Evolutionary conservation across 2,113 vertebrate species (phyloP).

Genomic region (Paramisgurnus dabryanus): DNA sequence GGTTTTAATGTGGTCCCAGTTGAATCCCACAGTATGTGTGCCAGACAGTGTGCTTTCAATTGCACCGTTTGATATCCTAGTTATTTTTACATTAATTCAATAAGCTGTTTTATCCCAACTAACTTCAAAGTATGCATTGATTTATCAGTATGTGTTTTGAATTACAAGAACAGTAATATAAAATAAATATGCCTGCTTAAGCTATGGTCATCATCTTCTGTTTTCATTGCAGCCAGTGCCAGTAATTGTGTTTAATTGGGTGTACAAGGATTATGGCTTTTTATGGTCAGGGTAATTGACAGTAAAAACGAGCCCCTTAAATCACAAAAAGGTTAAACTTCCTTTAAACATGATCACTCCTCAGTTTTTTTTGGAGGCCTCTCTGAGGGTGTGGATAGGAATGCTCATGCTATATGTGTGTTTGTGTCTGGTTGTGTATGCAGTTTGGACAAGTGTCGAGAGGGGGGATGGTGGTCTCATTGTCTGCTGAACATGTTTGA

Average conservation of each 20-base stretch:
- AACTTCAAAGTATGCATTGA: too few relatives aligned
- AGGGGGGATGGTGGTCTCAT: constrained; percentile 51
- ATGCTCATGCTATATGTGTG: constrained; percentile 54
- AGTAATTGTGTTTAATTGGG: background rate
- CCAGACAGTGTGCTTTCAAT: too few relatives aligned
- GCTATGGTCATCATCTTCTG: background rate
- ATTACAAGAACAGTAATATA: too few relatives aligned
- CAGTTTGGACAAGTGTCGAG: constrained; percentile 45
- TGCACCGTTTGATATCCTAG: background rate
- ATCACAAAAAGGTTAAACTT: background rate
- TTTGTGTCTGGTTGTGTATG: constrained; percentile 55
- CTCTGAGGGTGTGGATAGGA: constrained; percentile 49
- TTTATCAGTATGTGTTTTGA: too few relatives aligned
- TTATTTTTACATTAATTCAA: background rate
- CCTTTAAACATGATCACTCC: constrained; percentile 46
- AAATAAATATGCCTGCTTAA: background rate
- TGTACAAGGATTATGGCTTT: background rate
- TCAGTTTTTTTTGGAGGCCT: constrained; percentile 55
- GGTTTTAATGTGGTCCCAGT: too few relatives aligned
- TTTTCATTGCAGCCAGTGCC: background rate
- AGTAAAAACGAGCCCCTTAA: constrained; percentile 6
- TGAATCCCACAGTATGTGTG: too few relatives aligned
- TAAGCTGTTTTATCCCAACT: too few relatives aligned
- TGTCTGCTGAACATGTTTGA: constrained; percentile 58
- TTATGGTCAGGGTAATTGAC: background rate